Evolutionary conservation across 2,888 invertebrate species (phyloP).

Genomic region (Drosophila colorata): DNA sequence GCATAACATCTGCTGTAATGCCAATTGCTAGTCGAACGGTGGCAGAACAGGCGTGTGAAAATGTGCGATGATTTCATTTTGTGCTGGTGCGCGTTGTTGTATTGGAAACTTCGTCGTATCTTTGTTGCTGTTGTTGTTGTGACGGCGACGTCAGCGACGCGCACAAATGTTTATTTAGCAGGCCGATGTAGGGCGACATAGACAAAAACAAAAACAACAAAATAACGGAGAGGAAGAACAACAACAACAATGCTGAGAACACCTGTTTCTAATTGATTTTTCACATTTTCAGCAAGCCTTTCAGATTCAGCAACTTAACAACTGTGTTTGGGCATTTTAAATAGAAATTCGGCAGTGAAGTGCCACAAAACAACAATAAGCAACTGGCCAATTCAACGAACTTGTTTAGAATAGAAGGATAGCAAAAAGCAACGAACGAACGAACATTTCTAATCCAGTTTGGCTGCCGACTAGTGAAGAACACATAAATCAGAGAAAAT

Average conservation of each 20-base stretch:
- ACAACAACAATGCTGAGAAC: constrained; percentile 59
- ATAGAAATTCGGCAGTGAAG: constrained; percentile 44
- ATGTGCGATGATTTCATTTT: constrained; percentile 84
- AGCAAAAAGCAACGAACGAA: constrained; percentile 65
- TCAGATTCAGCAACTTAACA: constrained; percentile 53
- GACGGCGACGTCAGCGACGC: constrained; percentile 64
- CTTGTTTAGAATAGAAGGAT: constrained; percentile 43
- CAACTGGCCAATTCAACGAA: constrained; percentile 44
- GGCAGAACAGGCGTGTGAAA: constrained; percentile 42
- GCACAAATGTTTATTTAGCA: constrained; percentile 64
- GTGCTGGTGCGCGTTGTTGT: constrained; percentile 74
- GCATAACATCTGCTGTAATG: constrained; percentile 3
- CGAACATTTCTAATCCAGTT: constrained; percentile 62
- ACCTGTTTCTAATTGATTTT: constrained; percentile 83
- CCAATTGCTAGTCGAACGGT: not conserved
- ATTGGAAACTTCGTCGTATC: constrained; percentile 76
- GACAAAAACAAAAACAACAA: constrained; percentile 39
- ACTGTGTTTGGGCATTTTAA: constrained; percentile 70
- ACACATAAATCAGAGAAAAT: constrained; percentile 56
- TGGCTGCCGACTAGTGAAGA: constrained; percentile 64
- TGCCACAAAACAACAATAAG: constrained; percentile 48
- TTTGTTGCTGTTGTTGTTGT: constrained; percentile 53
- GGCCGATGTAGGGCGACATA: constrained; percentile 50
- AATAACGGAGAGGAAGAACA: constrained; percentile 48
- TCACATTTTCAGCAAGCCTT: constrained; percentile 62